Conservation (phyloP, 2,113 vertebrate genomes). For the Campylomormyrus numenius region DNA sequence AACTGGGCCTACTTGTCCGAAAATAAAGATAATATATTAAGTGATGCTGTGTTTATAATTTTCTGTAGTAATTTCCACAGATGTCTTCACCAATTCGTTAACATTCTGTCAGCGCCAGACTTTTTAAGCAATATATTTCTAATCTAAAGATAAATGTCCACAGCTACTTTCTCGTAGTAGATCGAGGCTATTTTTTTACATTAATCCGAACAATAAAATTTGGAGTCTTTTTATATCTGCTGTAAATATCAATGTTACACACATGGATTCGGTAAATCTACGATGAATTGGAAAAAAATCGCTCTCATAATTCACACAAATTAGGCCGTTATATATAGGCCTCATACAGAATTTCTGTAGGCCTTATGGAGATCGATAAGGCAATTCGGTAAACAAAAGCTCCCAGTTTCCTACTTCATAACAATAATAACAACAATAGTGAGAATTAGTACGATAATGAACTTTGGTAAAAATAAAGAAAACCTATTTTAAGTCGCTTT, state of each 20-base stretch:
- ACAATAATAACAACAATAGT: background rate
- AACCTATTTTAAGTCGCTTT: background rate
- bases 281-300: background rate
- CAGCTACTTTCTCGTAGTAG: background rate
- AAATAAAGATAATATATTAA: background rate
- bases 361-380: background rate
- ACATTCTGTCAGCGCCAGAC: background rate
- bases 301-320: background rate
- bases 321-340: background rate
- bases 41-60: background rate
- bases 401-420: background rate
- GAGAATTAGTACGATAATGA: background rate
- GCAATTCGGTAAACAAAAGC: background rate
- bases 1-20: background rate
- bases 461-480: background rate
- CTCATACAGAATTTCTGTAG: background rate
- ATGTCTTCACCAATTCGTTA: background rate
- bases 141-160: background rate
- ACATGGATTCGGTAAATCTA: background rate
- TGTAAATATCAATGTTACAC: background rate
- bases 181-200: background rate
- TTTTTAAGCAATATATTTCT: background rate
- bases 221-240: background rate
- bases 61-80: background rate
- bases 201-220: background rate